Evolutionary conservation across 2,797 vertebrate genomes (phyloP), one percentile per base, ranked within the genome.

Genomic region (Scomberomorus guttatus): DNA sequence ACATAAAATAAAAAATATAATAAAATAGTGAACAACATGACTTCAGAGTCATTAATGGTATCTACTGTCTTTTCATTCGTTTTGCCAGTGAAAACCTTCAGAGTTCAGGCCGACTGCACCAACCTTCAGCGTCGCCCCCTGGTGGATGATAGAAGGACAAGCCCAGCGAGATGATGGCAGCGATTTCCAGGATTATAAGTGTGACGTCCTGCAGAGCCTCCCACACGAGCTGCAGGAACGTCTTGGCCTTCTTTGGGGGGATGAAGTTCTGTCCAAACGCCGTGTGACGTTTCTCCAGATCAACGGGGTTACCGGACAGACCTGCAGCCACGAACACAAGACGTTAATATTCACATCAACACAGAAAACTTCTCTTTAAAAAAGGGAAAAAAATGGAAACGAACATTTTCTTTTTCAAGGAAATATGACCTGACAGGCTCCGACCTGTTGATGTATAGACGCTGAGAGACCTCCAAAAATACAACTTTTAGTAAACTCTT

Each of bases 151-250:
- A 99, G 90, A 99, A 99, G 66, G 98, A 99, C 44, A 99, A 90
- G 51, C 96, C 96, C 78, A 99, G 90, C 13, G 98, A 99, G 93
- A 99, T 97, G 93, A 99, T 96, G 91, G 98, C 98, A 22, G 98
- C 98, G 0, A 99, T 96, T 93, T 98, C 97, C 92, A 99, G 92
- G 88, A 99, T 99, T 85, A 99, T 99, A 39, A 99, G 96, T 0
- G 98, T 99, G 81, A 99, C 97, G 25, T 99, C 98, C 91, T 99
- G 98, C 75, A 99, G 95, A 0, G 98, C 98, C 89, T 99, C 98
- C 98, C 98, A 99, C 84, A 99, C 98, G 92, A 99, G 95, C 91
- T 97, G 96, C 91, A 99, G 93, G 94, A 99, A 99, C 0, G 98
- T 97, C 95, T 99, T 99, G 81, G 98, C 29, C 92, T 97, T 98